A percentile compares a stretch with the other conserved stretches of the same genome.
Evolutionary conservation across 2,113 vertebrate species (phyloP).

Genomic region (Chionomys nivalis): DNA sequence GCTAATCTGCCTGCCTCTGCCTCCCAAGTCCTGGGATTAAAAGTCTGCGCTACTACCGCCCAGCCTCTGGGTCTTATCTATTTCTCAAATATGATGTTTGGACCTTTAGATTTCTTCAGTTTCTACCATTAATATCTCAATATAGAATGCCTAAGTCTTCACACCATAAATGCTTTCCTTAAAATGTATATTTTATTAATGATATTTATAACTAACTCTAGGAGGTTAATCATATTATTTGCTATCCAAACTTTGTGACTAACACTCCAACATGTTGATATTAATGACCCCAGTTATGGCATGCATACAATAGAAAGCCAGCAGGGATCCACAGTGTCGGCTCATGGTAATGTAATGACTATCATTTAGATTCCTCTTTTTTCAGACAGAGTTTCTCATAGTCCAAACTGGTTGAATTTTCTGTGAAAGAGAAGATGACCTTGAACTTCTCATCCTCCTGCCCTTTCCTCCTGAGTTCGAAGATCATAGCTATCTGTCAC

Average conservation of each 20-base stretch:
- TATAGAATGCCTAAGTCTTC: constrained; percentile 25
- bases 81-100: not conserved
- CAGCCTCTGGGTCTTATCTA: not conserved
- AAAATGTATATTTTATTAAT: not conserved
- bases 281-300: constrained; percentile 13
- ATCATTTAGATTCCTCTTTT: constrained; percentile 20
- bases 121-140: constrained; percentile 19
- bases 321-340: not conserved
- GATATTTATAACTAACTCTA: constrained; percentile 40
- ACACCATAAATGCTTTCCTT: constrained; percentile 4
- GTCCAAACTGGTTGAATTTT: not conserved
- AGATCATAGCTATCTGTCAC: not conserved
- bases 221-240: not conserved
- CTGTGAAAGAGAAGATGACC: no score
- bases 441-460: not conserved
- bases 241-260: constrained; percentile 24
- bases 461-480: not conserved
- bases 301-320: not conserved
- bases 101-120: not conserved
- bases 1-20: no score
- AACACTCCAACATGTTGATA: constrained; percentile 8
- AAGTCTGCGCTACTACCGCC: no score
- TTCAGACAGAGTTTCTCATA: not conserved
- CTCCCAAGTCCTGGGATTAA: no score
- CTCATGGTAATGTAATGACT: not conserved